Conservation (phyloP, 2,113 vertebrate genomes). For the Propithecus coquereli region DNA sequence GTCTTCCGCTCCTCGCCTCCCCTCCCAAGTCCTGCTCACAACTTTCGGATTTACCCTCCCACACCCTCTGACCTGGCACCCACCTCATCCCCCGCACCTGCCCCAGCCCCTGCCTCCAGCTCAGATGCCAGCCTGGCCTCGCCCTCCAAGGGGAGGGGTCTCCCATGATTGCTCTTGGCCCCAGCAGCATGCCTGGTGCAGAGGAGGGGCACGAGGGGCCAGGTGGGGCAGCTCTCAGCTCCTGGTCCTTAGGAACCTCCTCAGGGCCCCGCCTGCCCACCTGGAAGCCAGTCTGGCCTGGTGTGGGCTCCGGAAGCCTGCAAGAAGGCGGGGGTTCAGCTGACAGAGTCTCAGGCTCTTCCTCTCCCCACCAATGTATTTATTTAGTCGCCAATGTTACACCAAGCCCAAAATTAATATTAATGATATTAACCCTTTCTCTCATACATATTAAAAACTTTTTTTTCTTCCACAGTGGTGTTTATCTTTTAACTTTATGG, state of each 20-base stretch:
- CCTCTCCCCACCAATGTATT: not conserved
- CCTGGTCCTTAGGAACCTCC: not conserved
- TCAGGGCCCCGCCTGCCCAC: not conserved
- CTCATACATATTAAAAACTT: not conserved
- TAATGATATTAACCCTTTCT: not conserved
- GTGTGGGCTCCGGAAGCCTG: not conserved
- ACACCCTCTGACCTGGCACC: not conserved
- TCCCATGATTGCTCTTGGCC: not conserved
- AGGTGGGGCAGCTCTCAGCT: not conserved
- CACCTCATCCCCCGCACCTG: not conserved
- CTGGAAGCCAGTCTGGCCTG: not conserved
- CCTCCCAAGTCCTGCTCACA: too few species aligned
- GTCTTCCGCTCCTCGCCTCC: not conserved
- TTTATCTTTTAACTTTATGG: not conserved
- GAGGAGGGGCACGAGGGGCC: not conserved
- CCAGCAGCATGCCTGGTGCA: not conserved
- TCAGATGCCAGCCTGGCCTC: not conserved
- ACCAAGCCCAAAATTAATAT: not conserved
- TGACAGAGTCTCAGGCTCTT: not conserved
- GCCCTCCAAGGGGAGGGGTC: not conserved
- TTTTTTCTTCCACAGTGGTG: not conserved
- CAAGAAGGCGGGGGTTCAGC: not conserved
- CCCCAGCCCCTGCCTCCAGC: not conserved
- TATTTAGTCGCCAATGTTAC: not conserved
- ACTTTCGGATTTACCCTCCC: too few species aligned